Evolutionary conservation across 2,888 invertebrate species (phyloP).

Genomic region (Lordiphosa andalusiaca): DNA sequence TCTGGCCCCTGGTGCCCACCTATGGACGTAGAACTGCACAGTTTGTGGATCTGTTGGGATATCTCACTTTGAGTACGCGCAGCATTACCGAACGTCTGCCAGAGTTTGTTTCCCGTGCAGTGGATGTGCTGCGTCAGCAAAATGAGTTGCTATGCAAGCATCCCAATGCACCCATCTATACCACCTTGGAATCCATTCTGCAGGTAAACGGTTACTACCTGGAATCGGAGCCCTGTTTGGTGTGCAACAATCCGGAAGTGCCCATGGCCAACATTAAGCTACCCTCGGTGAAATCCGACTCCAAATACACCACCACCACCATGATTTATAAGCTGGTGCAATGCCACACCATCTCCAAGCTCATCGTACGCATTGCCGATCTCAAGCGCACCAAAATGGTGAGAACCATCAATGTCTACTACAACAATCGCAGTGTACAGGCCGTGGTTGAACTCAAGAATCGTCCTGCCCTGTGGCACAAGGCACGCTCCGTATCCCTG

Average conservation of each 20-base stretch:
- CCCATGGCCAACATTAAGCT: slow-evolving; percentile 94
- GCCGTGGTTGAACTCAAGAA: slow-evolving; percentile 98
- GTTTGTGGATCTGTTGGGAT: slow-evolving; percentile 97
- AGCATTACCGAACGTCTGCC: slow-evolving; percentile 84
- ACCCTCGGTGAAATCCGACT: slow-evolving; percentile 96
- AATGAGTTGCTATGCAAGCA: slow-evolving; percentile 93
- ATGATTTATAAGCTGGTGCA: slow-evolving; percentile 98
- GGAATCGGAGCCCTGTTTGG: slow-evolving; percentile 97
- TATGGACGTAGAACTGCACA: slow-evolving; percentile 97
- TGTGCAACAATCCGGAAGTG: slow-evolving; percentile 98
- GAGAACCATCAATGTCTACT: slow-evolving; percentile 96
- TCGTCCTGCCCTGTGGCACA: slow-evolving; percentile 97
- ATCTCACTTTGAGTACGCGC: slow-evolving; percentile 93
- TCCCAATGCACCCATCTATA: slow-evolving; percentile 96
- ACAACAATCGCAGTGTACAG: slow-evolving; percentile 97
- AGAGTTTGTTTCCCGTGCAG: slow-evolving; percentile 92
- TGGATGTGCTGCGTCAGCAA: slow-evolving; percentile 91
- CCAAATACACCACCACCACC: slow-evolving; percentile 98
- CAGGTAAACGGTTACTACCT: slow-evolving; percentile 97
- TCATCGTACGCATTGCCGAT: slow-evolving; percentile 95
- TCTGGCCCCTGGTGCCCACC: slow-evolving; percentile 94
- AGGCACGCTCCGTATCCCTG: slow-evolving; percentile 94
- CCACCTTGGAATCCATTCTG: slow-evolving; percentile 94
- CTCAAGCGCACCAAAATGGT: slow-evolving; percentile 99
- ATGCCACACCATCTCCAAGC: slow-evolving; percentile 96